These are phyloP conservation scores for Siniperca undulata DNA, from an alignment of 2,797 vertebrate species.

Conservation along the genomic window DNA sequence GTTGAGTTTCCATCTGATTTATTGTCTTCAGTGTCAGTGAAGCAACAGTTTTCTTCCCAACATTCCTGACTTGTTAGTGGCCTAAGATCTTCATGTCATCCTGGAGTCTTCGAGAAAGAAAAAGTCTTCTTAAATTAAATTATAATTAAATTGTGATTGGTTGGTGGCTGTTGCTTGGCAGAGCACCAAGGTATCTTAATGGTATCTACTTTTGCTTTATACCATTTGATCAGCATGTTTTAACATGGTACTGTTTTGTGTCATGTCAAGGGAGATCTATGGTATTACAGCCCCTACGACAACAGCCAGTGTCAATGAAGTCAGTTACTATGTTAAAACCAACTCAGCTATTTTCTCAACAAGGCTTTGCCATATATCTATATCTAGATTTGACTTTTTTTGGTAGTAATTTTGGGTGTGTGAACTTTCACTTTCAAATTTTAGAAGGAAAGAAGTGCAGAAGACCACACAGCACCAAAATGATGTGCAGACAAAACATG, in stretches of 20 bases:
- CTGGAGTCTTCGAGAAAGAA: conserved; percentile 16
- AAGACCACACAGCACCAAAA: neutral
- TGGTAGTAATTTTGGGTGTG: neutral
- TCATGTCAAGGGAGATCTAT: neutral
- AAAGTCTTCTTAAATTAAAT: conserved; percentile 5
- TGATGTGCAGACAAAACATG: neutral
- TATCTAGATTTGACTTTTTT: neutral
- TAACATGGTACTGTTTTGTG: neutral
- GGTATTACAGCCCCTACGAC: neutral
- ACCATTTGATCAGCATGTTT: neutral
- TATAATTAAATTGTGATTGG: neutral
- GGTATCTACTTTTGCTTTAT: neutral
- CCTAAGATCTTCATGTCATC: conserved; percentile 29
- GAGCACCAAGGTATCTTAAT: neutral
- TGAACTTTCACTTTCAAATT: neutral
- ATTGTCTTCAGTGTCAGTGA: conserved; percentile 23
- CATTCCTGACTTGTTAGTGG: conserved; percentile 71
- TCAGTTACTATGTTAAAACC: neutral
- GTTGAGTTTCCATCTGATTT: conserved; percentile 47
- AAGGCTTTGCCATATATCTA: neutral
- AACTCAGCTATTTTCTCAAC: neutral
- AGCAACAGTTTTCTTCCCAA: conserved; percentile 45
- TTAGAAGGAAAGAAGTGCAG: neutral
- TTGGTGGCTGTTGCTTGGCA: conserved; percentile 15
- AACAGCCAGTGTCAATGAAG: neutral